phyloP scores from a whole-genome alignment of 1,140 invertebrate species.

The Sinonovacula constricta region DNA sequence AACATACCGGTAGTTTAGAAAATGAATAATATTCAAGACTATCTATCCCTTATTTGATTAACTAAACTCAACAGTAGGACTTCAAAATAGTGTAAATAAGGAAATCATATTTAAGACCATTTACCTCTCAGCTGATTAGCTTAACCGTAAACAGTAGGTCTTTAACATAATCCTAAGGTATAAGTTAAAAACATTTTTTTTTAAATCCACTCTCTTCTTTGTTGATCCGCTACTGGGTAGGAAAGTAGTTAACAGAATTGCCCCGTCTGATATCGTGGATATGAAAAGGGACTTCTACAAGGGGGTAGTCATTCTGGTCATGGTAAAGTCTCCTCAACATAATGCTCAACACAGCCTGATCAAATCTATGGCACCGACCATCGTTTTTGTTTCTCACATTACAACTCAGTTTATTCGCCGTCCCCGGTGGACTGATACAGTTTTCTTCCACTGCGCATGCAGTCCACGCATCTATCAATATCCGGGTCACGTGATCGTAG shows the following conservation, averaged over 20 bases:
- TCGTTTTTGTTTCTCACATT: background rate
- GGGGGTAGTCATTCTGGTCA: conserved; percentile 42
- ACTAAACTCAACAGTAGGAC: too few species aligned
- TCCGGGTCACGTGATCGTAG: conserved; percentile 26
- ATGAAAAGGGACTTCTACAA: conserved; percentile 24
- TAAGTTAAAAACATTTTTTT: too few species aligned
- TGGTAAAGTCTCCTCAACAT: conserved; percentile 41
- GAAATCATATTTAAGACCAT: too few species aligned
- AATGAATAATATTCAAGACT: too few species aligned
- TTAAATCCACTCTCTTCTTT: too few species aligned
- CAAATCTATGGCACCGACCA: conserved; percentile 44
- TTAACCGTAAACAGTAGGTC: too few species aligned
- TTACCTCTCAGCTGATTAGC: too few species aligned
- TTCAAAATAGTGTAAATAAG: too few species aligned
- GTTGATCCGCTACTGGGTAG: background rate
- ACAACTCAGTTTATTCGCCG: conserved; percentile 19
- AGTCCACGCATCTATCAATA: conserved; percentile 18
- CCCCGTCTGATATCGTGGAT: conserved; percentile 34
- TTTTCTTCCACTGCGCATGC: conserved; percentile 22
- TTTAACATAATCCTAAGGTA: too few species aligned
- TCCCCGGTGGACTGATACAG: conserved; percentile 23
- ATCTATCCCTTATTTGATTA: too few species aligned
- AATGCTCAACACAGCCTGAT: conserved; percentile 41
- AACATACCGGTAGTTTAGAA: too few species aligned
- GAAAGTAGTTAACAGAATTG: conserved; percentile 18